phyloP scores from a whole-genome alignment of 1,140 invertebrate genomes.

The Drosophila tristis region DNA sequence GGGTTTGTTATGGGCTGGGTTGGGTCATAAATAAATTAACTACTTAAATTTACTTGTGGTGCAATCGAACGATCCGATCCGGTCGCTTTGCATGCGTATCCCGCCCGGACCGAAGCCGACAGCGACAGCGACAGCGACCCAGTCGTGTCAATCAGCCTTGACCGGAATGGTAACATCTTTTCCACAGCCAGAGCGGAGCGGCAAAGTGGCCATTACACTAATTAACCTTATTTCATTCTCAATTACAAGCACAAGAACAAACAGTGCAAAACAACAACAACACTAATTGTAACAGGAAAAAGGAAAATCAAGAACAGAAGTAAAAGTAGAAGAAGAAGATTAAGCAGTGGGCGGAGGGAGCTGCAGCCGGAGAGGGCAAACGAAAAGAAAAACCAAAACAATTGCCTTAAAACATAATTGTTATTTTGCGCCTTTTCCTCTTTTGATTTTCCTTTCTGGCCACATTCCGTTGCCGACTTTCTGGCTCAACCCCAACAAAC shows the following conservation, averaged over 20 bases:
- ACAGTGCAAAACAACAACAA: conserved; percentile 39
- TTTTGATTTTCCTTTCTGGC: conserved; percentile 64
- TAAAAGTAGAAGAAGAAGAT: neutral
- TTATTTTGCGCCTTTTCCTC: conserved; percentile 75
- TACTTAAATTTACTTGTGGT: conserved; percentile 52
- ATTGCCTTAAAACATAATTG: conserved; percentile 83
- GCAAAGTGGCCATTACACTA: conserved; percentile 79
- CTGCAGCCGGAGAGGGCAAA: conserved; percentile 9
- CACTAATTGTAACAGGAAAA: conserved; percentile 57
- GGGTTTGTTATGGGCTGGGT: neutral
- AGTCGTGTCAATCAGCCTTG: conserved; percentile 60
- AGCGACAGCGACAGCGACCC: neutral
- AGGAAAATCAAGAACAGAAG: conserved; percentile 4
- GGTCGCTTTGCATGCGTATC: conserved; percentile 22
- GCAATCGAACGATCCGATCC: conserved; percentile 8
- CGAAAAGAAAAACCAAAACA: conserved; percentile 72
- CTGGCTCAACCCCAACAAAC: conserved; percentile 54
- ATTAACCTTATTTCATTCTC: conserved; percentile 83
- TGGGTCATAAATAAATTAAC: conserved; percentile 60
- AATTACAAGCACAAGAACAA: conserved; percentile 72
- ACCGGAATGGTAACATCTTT: conserved; percentile 63
- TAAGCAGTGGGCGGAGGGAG: neutral
- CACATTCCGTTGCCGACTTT: conserved; percentile 56
- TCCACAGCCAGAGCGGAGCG: conserved; percentile 3
- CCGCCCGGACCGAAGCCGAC: neutral